A percentile compares a stretch with the other conserved stretches of the same genome.
Evolutionary conservation across 2,113 vertebrate species (phyloP).

Genomic region (Mormyrus iriodes): DNA sequence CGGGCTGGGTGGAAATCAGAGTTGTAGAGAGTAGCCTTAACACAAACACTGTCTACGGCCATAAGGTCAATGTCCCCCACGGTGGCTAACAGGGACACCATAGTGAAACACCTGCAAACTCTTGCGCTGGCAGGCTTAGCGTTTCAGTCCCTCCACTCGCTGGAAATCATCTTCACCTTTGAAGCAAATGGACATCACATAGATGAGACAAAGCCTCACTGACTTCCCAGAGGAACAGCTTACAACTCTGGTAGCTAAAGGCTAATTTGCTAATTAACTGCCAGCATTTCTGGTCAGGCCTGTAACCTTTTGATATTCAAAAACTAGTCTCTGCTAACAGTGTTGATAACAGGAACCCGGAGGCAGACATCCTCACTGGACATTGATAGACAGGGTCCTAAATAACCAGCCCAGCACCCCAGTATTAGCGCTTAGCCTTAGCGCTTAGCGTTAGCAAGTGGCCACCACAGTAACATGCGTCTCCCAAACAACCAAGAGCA

Average conservation of each 20-base stretch:
- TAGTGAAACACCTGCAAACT: not conserved
- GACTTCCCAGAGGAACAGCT: not conserved
- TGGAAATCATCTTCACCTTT: not conserved
- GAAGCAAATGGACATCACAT: not conserved
- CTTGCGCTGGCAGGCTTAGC: not conserved
- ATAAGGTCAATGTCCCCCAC: not conserved
- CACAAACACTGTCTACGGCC: not conserved
- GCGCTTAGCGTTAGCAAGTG: not conserved
- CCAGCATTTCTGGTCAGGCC: not conserved
- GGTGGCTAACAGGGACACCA: not conserved
- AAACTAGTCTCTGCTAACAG: not conserved
- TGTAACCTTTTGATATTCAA: not conserved
- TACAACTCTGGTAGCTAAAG: not conserved
- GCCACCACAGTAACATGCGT: not conserved
- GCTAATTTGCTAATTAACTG: not conserved
- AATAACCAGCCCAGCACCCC: not conserved
- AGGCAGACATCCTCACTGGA: not conserved
- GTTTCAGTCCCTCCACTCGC: not conserved
- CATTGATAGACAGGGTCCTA: not conserved
- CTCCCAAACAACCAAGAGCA: not conserved
- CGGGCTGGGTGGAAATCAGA: not conserved
- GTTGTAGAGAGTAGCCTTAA: not conserved
- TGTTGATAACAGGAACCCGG: not conserved
- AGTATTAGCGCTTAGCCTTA: not conserved
- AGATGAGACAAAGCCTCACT: not conserved